These are phyloP conservation scores for Lepidurus couesii DNA, from an alignment of 1,140 invertebrate species.

Conservation along the genomic window DNA sequence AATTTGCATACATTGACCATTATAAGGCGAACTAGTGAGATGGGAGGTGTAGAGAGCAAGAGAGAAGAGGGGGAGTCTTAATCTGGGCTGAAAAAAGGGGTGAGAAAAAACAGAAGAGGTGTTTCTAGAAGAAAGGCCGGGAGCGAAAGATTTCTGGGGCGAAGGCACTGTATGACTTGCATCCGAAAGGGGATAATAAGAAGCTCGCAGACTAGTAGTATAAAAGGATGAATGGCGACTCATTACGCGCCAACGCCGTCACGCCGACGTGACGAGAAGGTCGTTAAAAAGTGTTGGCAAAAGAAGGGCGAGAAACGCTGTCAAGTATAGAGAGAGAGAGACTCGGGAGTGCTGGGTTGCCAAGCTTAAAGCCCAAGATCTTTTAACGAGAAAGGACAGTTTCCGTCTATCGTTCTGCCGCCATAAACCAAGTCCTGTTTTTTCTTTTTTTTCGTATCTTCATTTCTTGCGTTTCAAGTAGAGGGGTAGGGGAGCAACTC, in stretches of 20 bases:
- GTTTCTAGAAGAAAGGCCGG: no score
- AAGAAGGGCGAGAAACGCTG: neutral
- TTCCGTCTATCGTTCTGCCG: neutral
- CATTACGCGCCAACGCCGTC: constrained; percentile 17
- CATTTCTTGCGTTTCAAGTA: neutral
- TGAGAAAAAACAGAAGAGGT: no score
- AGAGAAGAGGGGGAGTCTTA: no score
- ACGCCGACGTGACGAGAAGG: constrained; percentile 7
- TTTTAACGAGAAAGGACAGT: constrained; percentile 19
- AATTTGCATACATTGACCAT: constrained; percentile 11
- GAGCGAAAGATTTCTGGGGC: no score
- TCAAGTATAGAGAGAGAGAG: neutral
- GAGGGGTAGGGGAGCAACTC: neutral
- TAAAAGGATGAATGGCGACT: constrained; percentile 22
- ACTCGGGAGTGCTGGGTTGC: neutral
- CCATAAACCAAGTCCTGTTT: neutral
- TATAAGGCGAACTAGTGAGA: neutral
- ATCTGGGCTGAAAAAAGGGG: no score
- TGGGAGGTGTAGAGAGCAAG: neutral
- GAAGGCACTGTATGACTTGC: no score
- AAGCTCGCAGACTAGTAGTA: neutral
- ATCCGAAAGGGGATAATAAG: no score
- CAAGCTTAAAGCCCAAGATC: neutral
- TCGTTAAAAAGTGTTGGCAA: constrained; percentile 22
- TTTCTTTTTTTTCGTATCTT: neutral